These are phyloP conservation scores for Drosophila quinaria DNA, from an alignment of 2,888 invertebrate genomes.

Conservation along the genomic window DNA sequence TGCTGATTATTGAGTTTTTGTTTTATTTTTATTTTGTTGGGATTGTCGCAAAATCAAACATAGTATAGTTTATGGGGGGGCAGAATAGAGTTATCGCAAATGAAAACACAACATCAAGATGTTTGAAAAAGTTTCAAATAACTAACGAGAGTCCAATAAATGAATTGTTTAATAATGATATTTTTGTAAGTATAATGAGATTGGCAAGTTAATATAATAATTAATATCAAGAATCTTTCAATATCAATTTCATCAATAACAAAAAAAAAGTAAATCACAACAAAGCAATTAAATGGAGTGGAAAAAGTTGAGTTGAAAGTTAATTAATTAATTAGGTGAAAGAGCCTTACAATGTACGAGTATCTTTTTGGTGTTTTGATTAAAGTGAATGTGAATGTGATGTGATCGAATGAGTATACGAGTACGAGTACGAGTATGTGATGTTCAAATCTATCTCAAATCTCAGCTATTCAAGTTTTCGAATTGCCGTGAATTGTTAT, in stretches of 20 bases:
- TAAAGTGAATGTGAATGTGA: slow-evolving; percentile 29
- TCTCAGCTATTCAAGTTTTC: slow-evolving; percentile 13
- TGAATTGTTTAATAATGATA: slow-evolving; percentile 18
- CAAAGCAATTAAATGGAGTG: slow-evolving; percentile 46
- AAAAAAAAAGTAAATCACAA: slow-evolving; percentile 29
- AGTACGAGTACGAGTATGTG: slow-evolving; percentile 21
- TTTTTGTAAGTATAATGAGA: slow-evolving; percentile 20
- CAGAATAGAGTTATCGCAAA: slow-evolving; percentile 67
- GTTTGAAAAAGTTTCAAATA: slow-evolving; percentile 78
- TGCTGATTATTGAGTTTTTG: slow-evolving; percentile 47
- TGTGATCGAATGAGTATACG: slow-evolving; percentile 37
- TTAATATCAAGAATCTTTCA: slow-evolving; percentile 30
- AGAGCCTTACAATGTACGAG: slow-evolving; percentile 64
- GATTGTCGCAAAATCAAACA: slow-evolving; percentile 37
- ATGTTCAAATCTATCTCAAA: slow-evolving; percentile 21
- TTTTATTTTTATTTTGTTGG: slow-evolving; percentile 9
- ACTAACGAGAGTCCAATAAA: slow-evolving; percentile 70
- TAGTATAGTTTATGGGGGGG: slow-evolving; percentile 18
- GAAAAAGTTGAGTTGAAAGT: slow-evolving; percentile 34
- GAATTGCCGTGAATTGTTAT: slow-evolving; percentile 11
- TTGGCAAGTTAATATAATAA: slow-evolving; percentile 27
- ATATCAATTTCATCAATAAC: slow-evolving; percentile 18
- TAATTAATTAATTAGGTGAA: slow-evolving; percentile 50
- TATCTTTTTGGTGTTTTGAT: slow-evolving; percentile 20
- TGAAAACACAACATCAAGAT: slow-evolving; percentile 84